phyloP scores from a whole-genome alignment of 2,888 invertebrate genomes.

The Lithosia quadra region DNA sequence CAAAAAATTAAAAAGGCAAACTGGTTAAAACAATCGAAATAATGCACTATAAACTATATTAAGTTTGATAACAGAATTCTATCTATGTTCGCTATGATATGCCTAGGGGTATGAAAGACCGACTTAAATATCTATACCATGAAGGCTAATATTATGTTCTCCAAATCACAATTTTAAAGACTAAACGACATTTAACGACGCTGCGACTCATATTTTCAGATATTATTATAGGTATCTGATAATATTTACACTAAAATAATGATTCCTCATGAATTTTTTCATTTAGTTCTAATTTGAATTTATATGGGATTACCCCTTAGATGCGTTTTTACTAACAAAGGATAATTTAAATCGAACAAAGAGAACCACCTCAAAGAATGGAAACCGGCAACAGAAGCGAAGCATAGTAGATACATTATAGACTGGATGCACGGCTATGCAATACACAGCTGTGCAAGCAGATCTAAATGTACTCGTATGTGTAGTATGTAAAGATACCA shows the following conservation, averaged over 20 bases:
- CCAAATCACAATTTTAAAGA: too few relatives aligned
- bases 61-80: neutral
- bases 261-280: neutral
- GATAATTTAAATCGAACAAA: neutral
- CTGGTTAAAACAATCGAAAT: neutral
- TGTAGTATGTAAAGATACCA: neutral
- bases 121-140: too few relatives aligned
- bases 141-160: too few relatives aligned
- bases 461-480: neutral
- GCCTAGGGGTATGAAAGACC: too few relatives aligned
- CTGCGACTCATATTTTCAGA: too few relatives aligned
- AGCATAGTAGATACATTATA: neutral
- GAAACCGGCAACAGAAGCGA: too few relatives aligned
- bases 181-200: too few relatives aligned
- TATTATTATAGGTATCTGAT: too few relatives aligned
- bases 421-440: neutral
- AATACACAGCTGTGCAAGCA: neutral
- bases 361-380: neutral
- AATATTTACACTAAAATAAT: neutral
- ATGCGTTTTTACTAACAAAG: neutral
- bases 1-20: neutral
- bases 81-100: too few relatives aligned
- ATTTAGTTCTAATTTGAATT: neutral
- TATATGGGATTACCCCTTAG: neutral
- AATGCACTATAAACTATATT: neutral